Evolutionary conservation across 2,797 vertebrate genomes (phyloP), one percentile per base, ranked within the genome.

Genomic region (Eurystomus glaucurus): DNA sequence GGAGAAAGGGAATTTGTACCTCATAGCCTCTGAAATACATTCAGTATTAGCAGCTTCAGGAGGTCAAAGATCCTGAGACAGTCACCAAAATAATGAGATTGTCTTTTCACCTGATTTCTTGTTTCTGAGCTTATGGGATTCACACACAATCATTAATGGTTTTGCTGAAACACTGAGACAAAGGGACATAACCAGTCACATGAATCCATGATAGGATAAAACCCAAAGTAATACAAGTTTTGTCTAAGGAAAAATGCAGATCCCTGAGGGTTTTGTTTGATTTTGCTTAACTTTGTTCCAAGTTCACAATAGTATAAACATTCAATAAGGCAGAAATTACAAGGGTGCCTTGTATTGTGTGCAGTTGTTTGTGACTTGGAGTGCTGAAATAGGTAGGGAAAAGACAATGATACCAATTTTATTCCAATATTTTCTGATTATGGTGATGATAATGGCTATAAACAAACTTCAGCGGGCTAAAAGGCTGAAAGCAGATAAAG

Each of bases 261-360:
- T 78, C 31, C 22, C 2, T 4, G 35, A 61, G 19, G 10, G 5
- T 48, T 82, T 71, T 81, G 7, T 19, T 82, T 62, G 5, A 25
- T 85, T 82, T 82, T 61, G 10, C 48, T 82, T 58, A 28, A 45
- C 18, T 48, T 74, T 26, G 13, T 90, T 91, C 80, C 17, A 55
- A 43, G 28, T 65, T 54, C 7, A 15, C 46, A 74, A 54, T n/a
- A 51, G 15, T 72, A 54, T 77, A 52, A 69, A 22, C 11, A 72
- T 50, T 0, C 41, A 14, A 0, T 50, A 64, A 74, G 16, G 14
- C 37, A 7, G 4, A 65, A 89, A 79, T 76, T 23, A 41, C 2
- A 5, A 16, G 6, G 4, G 37, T 74, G 14, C 46, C 14, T 61
- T 72, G 10, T 75, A 25, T 46, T 91, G 14, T 41, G 43, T 92